Evolutionary conservation across 1,140 invertebrate species (phyloP).

Genomic region (Cherax destructor): DNA sequence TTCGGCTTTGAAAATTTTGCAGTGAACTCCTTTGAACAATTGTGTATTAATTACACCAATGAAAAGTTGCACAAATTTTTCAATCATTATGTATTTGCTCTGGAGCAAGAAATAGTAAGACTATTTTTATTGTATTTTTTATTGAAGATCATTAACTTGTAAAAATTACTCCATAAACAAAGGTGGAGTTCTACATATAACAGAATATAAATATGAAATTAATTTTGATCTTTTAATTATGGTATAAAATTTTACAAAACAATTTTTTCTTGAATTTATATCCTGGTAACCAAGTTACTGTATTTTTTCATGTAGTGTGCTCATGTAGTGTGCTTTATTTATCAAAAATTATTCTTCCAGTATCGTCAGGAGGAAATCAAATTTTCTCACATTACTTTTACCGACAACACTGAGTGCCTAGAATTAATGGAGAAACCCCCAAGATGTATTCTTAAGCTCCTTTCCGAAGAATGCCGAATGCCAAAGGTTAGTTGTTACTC

Average conservation of each 20-base stretch:
- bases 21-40: constrained; percentile 95
- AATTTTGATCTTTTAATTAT: too few relatives aligned
- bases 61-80: constrained; percentile 99
- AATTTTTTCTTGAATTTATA: too few relatives aligned
- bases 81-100: constrained; percentile 95
- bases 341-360: constrained; percentile 55
- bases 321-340: background rate
- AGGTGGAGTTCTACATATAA: too few relatives aligned
- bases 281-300: too few relatives aligned
- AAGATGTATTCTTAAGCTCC: constrained; percentile 88
- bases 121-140: background rate
- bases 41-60: constrained; percentile 99
- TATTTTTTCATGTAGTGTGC: too few relatives aligned
- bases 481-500: constrained; percentile 80
- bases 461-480: constrained; percentile 95
- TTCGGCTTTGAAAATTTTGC: constrained; percentile 98
- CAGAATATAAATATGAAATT: too few relatives aligned
- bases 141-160: too few relatives aligned
- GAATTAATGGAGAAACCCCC: constrained; percentile 94
- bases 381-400: constrained; percentile 92
- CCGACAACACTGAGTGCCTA: constrained; percentile 91
- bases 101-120: constrained; percentile 94
- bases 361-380: constrained; percentile 92
- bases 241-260: too few relatives aligned
- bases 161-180: too few relatives aligned